These are phyloP conservation scores for Autographa pulchrina DNA, from an alignment of 2,888 invertebrate species.

Conservation along the genomic window DNA sequence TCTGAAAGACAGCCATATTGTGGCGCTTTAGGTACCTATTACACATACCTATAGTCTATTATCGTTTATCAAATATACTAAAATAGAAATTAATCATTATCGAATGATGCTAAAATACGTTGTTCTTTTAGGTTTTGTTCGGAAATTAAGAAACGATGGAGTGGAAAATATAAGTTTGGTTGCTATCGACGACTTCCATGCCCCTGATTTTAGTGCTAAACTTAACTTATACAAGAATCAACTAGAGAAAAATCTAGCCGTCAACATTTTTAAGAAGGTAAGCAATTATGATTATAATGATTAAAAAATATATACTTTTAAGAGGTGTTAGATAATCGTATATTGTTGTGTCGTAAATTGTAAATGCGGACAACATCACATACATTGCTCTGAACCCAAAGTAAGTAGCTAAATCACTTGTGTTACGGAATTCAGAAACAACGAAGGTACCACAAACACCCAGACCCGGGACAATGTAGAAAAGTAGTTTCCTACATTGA, in stretches of 20 bases:
- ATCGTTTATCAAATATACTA: no score
- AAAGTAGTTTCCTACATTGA: no score
- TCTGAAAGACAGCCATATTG: slow-evolving; percentile 71
- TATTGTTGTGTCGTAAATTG: no score
- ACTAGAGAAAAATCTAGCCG: slow-evolving; percentile 89
- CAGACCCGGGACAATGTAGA: no score
- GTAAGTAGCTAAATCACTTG: no score
- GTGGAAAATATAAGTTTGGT: slow-evolving; percentile 81
- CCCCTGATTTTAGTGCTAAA: slow-evolving; percentile 85
- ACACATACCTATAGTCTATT: background rate
- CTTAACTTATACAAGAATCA: slow-evolving; percentile 85
- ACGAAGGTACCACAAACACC: no score
- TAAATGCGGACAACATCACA: no score
- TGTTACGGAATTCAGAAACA: no score
- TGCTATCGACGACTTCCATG: slow-evolving; percentile 82
- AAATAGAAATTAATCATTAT: no score
- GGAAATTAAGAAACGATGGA: slow-evolving; percentile 91
- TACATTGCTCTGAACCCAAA: no score
- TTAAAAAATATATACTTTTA: no score
- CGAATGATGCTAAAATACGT: background rate
- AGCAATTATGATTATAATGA: background rate
- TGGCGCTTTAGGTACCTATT: slow-evolving; percentile 69
- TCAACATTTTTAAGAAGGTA: slow-evolving; percentile 89
- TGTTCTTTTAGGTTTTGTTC: slow-evolving; percentile 90
- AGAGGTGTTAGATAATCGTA: no score